phyloP scores from a whole-genome alignment of 1,140 invertebrate species.

The Trissolcus basalis region DNA sequence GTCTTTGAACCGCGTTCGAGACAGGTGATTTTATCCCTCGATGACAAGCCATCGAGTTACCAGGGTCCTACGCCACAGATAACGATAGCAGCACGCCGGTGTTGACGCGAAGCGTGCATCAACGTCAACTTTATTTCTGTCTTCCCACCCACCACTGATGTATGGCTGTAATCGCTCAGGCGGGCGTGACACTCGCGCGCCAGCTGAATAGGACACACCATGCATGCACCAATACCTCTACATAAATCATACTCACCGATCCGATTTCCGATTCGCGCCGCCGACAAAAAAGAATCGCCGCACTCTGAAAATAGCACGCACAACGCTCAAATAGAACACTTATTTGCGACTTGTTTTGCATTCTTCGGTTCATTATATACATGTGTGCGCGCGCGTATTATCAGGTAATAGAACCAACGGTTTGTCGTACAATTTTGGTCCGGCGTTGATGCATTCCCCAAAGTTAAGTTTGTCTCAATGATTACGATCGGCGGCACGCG shows the following conservation, averaged over 20 bases:
- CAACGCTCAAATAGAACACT: neutral
- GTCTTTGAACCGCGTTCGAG: constrained; percentile 20
- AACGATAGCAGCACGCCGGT: constrained; percentile 70
- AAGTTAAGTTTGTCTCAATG: constrained; percentile 56
- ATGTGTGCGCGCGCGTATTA: too few species aligned
- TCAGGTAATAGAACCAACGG: constrained; percentile 16
- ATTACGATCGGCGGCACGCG: constrained; percentile 50
- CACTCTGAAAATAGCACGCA: too few species aligned
- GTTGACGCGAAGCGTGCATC: constrained; percentile 63
- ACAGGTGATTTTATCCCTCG: constrained; percentile 11
- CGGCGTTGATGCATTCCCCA: constrained; percentile 37
- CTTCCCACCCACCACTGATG: constrained; percentile 62
- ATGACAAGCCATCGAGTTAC: constrained; percentile 22
- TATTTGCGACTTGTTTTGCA: neutral
- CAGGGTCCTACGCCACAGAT: constrained; percentile 57
- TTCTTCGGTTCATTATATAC: too few species aligned
- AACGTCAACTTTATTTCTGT: constrained; percentile 73
- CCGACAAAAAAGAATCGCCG: too few species aligned
- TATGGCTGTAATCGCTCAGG: constrained; percentile 73
- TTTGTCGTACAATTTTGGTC: constrained; percentile 44
- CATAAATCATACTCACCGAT: constrained; percentile 60
- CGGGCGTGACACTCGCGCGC: constrained; percentile 33
- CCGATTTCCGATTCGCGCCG: too few species aligned
- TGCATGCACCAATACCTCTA: constrained; percentile 6
- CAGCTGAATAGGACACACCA: neutral